A percentile compares a stretch with the other conserved stretches of the same genome.
Evolutionary conservation across 2,113 vertebrate species (phyloP).

Genomic region (Prunella himalayana): DNA sequence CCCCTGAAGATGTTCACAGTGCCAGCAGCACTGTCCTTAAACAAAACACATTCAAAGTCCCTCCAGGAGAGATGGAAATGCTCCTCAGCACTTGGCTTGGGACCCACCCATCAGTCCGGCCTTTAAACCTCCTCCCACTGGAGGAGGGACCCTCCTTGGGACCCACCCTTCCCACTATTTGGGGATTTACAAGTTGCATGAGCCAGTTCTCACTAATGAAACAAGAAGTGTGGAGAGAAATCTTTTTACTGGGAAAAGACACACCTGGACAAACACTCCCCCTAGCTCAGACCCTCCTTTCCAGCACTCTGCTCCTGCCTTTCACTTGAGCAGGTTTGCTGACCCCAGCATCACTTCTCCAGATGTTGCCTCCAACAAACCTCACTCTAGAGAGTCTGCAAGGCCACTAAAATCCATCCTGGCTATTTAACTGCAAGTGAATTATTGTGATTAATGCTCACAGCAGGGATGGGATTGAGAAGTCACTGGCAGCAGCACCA

Average conservation of each 20-base stretch:
- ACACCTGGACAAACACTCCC: background rate
- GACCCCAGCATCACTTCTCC: background rate
- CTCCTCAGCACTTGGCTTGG: background rate
- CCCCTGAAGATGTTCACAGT: background rate
- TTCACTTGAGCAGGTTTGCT: background rate
- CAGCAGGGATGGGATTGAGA: background rate
- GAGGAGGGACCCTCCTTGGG: too few species aligned
- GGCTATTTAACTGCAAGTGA: background rate
- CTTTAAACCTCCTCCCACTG: background rate
- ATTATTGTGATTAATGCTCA: background rate
- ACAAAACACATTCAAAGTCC: background rate
- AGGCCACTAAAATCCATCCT: background rate
- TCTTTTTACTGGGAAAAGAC: background rate
- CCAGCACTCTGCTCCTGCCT: background rate
- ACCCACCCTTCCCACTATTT: background rate
- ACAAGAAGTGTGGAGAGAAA: background rate
- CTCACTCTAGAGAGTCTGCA: background rate
- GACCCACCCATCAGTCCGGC: background rate
- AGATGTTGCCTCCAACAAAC: background rate
- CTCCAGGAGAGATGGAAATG: accelerated
- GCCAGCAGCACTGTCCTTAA: background rate
- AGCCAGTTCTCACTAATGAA: background rate
- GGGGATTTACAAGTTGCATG: background rate
- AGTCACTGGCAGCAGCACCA: background rate
- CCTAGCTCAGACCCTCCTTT: background rate